Evolutionary conservation across 2,797 vertebrate genomes (phyloP).

Genomic region (Parauchenoglanis ngamensis): DNA sequence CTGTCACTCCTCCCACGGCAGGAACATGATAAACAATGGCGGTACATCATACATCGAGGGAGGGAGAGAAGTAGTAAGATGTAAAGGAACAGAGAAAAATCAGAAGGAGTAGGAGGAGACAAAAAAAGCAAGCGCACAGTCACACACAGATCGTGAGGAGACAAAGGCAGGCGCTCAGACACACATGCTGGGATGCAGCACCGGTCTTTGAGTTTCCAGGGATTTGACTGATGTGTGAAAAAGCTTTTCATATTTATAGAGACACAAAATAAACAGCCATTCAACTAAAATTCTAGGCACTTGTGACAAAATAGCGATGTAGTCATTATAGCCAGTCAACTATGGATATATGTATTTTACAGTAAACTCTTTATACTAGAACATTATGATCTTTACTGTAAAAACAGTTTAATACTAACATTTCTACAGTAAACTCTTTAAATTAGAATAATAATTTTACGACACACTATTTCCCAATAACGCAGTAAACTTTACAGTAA

Average conservation of each 20-base stretch:
- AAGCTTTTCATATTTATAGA: neutral
- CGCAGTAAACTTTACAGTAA: too few relatives aligned
- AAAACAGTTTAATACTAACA: too few relatives aligned
- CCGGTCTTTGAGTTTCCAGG: neutral
- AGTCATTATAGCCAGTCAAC: neutral
- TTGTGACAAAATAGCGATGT: neutral
- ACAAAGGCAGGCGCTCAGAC: neutral
- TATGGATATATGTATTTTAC: neutral
- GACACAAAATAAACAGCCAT: neutral
- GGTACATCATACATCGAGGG: neutral
- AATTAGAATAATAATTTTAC: too few relatives aligned
- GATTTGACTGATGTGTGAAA: constrained; percentile 7
- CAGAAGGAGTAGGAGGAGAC: constrained; percentile 22
- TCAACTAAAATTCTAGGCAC: neutral
- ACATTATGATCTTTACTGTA: neutral
- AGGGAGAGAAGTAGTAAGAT: neutral
- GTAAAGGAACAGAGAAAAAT: neutral
- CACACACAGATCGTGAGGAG: neutral
- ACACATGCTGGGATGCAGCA: constrained; percentile 7
- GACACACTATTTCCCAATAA: too few relatives aligned
- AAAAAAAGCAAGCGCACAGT: neutral
- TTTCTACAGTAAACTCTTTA: too few relatives aligned
- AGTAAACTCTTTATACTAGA: neutral
- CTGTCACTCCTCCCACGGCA: constrained; percentile 7
- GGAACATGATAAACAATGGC: constrained; percentile 1